These are phyloP conservation scores for Dryomyza anilis DNA, from an alignment of 2,888 invertebrate genomes.

Conservation along the genomic window DNA sequence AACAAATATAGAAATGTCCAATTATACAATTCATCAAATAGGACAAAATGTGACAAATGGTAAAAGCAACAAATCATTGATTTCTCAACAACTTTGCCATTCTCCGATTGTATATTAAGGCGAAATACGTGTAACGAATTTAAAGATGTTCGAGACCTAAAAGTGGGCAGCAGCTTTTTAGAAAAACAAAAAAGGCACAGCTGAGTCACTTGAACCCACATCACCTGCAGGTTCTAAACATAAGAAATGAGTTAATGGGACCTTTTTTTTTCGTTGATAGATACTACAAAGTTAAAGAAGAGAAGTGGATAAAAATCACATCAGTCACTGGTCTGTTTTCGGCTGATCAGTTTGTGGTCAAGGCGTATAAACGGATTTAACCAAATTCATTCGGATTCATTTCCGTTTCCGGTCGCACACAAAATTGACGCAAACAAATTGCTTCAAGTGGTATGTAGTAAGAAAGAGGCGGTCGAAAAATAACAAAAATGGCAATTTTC, in stretches of 20 bases:
- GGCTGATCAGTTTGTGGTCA: too few species aligned
- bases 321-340: not conserved
- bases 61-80: not conserved
- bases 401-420: slow-evolving; percentile 21
- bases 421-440: slow-evolving; percentile 17
- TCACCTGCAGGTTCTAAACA: not conserved
- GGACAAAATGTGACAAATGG: slow-evolving; percentile 2
- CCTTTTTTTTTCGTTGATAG: too few species aligned
- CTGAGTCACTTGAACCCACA: not conserved
- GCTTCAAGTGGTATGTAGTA: too few species aligned
- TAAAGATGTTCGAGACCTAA: not conserved
- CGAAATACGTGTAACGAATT: too few species aligned
- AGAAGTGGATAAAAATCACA: slow-evolving; percentile 3
- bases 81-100: too few species aligned
- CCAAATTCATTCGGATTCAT: slow-evolving; percentile 16
- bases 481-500: too few species aligned
- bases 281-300: not conserved
- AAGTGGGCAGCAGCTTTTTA: not conserved
- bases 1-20: too few species aligned
- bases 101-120: too few species aligned
- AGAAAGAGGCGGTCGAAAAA: too few species aligned
- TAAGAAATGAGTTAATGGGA: too few species aligned
- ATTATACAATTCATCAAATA: slow-evolving; percentile 16
- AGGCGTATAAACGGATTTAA: slow-evolving; percentile 9
- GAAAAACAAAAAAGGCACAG: not conserved